Conservation (phyloP, 2,797 vertebrate genomes). For the Hypotaenidia philippensis region DNA sequence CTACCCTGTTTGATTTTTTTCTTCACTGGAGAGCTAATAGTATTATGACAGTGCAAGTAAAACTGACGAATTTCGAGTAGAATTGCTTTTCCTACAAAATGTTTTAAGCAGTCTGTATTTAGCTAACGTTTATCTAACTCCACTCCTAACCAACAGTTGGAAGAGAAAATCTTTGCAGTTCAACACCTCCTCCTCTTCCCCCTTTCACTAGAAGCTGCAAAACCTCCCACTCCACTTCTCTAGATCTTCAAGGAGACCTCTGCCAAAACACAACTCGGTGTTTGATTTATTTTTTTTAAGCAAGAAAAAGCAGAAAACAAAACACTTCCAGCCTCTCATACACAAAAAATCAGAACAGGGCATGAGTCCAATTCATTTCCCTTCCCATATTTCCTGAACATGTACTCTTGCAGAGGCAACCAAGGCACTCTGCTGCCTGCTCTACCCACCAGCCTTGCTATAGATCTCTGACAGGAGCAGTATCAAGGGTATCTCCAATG, state of each 20-base stretch:
- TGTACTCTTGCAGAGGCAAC: neutral
- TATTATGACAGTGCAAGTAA: constrained; percentile 69
- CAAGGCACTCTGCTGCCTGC: neutral
- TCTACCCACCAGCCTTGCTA: neutral
- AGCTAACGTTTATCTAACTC: constrained; percentile 70
- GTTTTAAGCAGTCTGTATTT: constrained; percentile 67
- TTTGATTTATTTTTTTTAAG: neutral
- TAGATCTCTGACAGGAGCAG: neutral
- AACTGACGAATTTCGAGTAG: constrained; percentile 52
- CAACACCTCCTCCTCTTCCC: constrained; percentile 62
- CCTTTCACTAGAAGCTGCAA: constrained; percentile 59
- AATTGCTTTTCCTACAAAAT: constrained; percentile 55
- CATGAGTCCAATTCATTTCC: constrained; percentile 21
- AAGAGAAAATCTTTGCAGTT: constrained; percentile 63
- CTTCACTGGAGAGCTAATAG: constrained; percentile 57
- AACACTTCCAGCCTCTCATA: constrained; percentile 35
- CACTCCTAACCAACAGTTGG: constrained; percentile 59
- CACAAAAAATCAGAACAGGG: constrained; percentile 49
- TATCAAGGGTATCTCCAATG: neutral
- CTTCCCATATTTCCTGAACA: neutral
- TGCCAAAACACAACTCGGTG: constrained; percentile 53
- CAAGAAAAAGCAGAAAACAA: constrained; percentile 55
- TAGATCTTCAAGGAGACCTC: constrained; percentile 41
- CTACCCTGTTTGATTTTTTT: constrained; percentile 64
- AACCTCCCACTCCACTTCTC: constrained; percentile 61